Conservation (phyloP, 2,888 invertebrate species). For the Caenorhabditis uteleia region DNA sequence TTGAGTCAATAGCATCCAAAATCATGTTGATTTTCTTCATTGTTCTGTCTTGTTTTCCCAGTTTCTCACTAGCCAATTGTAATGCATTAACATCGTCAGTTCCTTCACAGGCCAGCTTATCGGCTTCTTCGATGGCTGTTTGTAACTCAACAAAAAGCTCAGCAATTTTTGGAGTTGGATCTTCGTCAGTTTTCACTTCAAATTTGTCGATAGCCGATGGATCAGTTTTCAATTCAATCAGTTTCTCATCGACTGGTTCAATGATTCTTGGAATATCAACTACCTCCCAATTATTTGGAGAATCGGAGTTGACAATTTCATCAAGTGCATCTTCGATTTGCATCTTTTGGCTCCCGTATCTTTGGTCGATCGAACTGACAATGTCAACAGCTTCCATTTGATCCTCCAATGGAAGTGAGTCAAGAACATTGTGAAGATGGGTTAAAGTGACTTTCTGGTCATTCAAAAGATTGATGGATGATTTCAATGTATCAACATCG, state of each 20-base stretch:
- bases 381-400: slow-evolving; percentile 29
- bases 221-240: slow-evolving; percentile 32
- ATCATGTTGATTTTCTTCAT: slow-evolving; percentile 32
- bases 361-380: slow-evolving; percentile 17
- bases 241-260: slow-evolving; percentile 12
- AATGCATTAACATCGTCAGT: slow-evolving; percentile 29
- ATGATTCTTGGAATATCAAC: slow-evolving; percentile 13
- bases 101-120: slow-evolving; percentile 21
- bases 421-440: slow-evolving; percentile 25
- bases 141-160: slow-evolving; percentile 23
- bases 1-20: slow-evolving; percentile 3
- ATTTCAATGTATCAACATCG: slow-evolving; percentile 36
- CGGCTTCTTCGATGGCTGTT: slow-evolving; percentile 26
- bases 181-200: slow-evolving; percentile 19
- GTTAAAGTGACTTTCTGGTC: slow-evolving; percentile 25
- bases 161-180: slow-evolving; percentile 27
- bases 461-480: slow-evolving; percentile 21
- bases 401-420: slow-evolving; percentile 23
- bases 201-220: slow-evolving; percentile 30
- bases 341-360: slow-evolving; percentile 1
- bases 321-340: slow-evolving; percentile 5
- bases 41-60: slow-evolving; percentile 27
- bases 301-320: not conserved
- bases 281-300: slow-evolving; percentile 20
- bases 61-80: slow-evolving; percentile 32